A percentile compares a stretch with the other conserved stretches of the same genome.
Evolutionary conservation across 2,113 vertebrate species (phyloP).

Genomic region (Pteruthius melanotis): DNA sequence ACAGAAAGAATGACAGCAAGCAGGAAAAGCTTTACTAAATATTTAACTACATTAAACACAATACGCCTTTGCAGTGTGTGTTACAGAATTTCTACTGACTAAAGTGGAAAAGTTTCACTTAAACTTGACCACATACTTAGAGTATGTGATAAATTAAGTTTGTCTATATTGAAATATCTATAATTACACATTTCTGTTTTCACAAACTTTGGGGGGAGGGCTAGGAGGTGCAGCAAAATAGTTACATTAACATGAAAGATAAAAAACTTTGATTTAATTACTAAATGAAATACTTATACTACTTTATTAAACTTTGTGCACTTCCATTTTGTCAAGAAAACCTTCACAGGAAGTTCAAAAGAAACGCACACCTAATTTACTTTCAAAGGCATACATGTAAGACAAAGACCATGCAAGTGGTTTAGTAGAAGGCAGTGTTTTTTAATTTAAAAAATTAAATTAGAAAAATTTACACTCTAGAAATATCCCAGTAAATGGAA

Average conservation of each 20-base stretch:
- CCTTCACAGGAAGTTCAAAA: neutral
- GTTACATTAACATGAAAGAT: neutral
- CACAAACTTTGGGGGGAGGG: accelerated
- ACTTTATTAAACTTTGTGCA: neutral
- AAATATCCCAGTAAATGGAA: neutral
- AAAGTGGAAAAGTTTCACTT: neutral
- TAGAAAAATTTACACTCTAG: neutral
- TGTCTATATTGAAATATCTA: neutral
- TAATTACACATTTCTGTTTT: neutral
- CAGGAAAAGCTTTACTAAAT: neutral
- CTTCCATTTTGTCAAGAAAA: neutral
- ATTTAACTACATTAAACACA: neutral
- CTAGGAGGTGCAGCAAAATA: neutral
- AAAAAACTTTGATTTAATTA: neutral
- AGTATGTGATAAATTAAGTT: neutral
- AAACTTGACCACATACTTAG: neutral
- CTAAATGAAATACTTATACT: neutral
- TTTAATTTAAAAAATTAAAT: neutral
- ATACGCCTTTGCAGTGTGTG: neutral
- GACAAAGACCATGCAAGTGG: neutral
- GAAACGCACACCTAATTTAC: neutral
- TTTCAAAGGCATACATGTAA: neutral
- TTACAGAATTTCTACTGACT: neutral
- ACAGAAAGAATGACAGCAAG: neutral
- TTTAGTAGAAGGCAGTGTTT: neutral